Evolutionary conservation across 2,113 vertebrate species (phyloP).

Genomic region (Dipodomys merriami): DNA sequence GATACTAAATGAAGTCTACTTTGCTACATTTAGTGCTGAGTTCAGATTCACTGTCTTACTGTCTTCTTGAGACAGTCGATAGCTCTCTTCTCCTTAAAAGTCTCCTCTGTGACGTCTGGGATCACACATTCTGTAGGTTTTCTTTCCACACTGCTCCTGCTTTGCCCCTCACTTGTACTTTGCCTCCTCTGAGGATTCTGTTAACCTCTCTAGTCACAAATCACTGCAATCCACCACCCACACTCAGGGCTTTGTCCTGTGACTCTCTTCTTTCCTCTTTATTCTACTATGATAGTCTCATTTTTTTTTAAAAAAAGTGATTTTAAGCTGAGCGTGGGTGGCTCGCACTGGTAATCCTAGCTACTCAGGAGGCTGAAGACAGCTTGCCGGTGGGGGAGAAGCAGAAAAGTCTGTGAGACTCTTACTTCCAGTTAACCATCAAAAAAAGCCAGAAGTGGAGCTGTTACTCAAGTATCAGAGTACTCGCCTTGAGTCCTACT

Average conservation of each 20-base stretch:
- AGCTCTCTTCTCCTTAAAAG: background rate
- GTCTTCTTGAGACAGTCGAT: background rate
- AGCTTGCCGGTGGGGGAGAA: too few species aligned
- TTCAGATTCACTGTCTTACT: background rate
- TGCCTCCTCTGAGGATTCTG: background rate
- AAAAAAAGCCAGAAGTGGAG: too few species aligned
- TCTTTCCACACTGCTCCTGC: too few species aligned
- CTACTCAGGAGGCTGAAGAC: too few species aligned
- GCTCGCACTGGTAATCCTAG: too few species aligned
- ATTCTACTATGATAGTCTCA: background rate
- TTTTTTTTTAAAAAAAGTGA: too few species aligned
- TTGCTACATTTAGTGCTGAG: background rate
- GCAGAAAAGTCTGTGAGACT: too few species aligned
- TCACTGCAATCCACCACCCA: background rate
- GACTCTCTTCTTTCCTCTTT: background rate
- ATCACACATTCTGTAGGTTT: background rate
- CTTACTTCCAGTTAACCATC: too few species aligned
- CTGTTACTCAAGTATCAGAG: too few species aligned
- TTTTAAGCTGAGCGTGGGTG: too few species aligned
- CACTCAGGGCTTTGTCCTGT: background rate
- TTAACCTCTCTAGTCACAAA: background rate
- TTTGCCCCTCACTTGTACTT: background rate
- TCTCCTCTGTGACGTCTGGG: background rate
- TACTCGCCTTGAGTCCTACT: too few species aligned
- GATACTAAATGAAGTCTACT: background rate